Evolutionary conservation across 2,113 vertebrate genomes (phyloP).

Genomic region (Diphyllodes magnificus): DNA sequence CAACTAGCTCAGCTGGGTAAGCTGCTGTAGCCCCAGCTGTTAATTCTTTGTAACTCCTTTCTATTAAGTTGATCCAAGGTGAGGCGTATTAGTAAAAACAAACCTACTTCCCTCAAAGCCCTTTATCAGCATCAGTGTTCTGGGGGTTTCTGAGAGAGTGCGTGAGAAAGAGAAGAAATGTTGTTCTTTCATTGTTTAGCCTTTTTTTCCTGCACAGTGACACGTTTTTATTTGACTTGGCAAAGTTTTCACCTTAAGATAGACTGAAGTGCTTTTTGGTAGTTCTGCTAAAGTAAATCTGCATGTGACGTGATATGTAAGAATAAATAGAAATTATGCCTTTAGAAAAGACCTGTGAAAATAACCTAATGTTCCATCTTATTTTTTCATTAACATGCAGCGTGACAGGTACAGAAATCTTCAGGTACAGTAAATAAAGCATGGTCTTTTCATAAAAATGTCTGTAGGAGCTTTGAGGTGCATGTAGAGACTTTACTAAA

Average conservation of each 20-base stretch:
- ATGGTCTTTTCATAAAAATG: slow-evolving; percentile 34
- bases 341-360: slow-evolving; percentile 10
- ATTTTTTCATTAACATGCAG: slow-evolving; percentile 83
- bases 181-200: background rate
- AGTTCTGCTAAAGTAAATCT: background rate
- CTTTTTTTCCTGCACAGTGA: background rate
- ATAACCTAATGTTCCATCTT: slow-evolving; percentile 71
- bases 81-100: background rate
- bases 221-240: slow-evolving; percentile 15
- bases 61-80: background rate
- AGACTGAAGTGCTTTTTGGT: background rate
- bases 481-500: slow-evolving; percentile 36
- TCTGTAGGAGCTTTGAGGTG: slow-evolving; percentile 45
- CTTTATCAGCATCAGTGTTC: background rate
- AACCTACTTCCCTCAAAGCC: background rate
- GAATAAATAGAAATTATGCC: background rate
- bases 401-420: slow-evolving; percentile 80
- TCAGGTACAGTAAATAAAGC: slow-evolving; percentile 79
- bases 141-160: background rate
- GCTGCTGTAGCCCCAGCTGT: background rate
- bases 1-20: background rate
- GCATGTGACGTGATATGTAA: background rate
- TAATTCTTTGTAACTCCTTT: background rate
- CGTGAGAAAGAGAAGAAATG: background rate
- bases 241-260: background rate